Evolutionary conservation across 2,113 vertebrate species (phyloP).

Genomic region (Sander lucioperca): DNA sequence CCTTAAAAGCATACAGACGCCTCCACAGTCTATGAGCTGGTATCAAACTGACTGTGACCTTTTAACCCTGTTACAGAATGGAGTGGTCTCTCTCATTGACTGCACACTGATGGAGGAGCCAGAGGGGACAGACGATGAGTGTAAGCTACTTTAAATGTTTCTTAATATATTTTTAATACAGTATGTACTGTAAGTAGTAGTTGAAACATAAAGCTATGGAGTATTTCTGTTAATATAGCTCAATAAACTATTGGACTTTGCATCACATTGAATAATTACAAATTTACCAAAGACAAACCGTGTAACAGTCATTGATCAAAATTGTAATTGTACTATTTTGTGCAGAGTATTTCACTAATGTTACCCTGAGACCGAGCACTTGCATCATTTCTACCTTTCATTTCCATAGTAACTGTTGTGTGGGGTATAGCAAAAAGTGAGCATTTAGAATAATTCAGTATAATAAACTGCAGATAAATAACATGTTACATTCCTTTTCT

Average conservation of each 20-base stretch:
- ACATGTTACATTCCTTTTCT: neutral
- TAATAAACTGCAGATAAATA: neutral
- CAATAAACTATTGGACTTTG: neutral
- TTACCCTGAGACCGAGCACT: neutral
- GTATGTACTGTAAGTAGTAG: neutral
- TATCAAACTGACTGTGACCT: slow-evolving; percentile 16
- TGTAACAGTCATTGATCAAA: slow-evolving; percentile 1
- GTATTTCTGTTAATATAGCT: neutral
- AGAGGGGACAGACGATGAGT: slow-evolving; percentile 92
- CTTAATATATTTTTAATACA: too few relatives aligned
- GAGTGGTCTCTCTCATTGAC: slow-evolving; percentile 96
- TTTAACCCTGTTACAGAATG: slow-evolving; percentile 86
- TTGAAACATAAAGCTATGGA: neutral
- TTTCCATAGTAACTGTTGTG: neutral
- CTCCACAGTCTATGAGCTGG: neutral
- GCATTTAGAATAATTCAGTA: neutral
- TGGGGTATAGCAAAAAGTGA: neutral
- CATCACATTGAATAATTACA: neutral
- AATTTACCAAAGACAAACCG: neutral
- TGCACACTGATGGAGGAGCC: slow-evolving; percentile 95
- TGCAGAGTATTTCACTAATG: neutral
- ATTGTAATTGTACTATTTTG: neutral
- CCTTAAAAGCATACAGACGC: neutral
- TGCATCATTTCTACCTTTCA: neutral
- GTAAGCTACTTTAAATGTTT: slow-evolving; percentile 77